phyloP scores from a whole-genome alignment of 2,888 invertebrate species.

The Drepana falcataria region DNA sequence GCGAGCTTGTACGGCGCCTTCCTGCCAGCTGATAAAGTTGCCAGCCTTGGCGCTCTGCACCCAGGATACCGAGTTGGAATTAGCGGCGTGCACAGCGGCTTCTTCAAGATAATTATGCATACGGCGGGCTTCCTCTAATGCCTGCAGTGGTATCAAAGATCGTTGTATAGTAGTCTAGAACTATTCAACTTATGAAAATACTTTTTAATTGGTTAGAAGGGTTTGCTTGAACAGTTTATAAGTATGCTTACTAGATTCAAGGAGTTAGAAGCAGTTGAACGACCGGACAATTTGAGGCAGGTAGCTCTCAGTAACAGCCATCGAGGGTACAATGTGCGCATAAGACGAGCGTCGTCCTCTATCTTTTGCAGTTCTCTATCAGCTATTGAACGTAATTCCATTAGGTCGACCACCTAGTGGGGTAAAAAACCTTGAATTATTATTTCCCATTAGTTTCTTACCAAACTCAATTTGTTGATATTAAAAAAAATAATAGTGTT shows the following conservation, averaged over 20 bases:
- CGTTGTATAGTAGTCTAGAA: no score
- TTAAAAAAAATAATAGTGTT: no score
- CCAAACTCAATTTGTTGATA: conserved; percentile 6
- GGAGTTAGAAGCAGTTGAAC: conserved; percentile 32
- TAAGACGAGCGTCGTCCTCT: conserved; percentile 49
- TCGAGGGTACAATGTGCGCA: conserved; percentile 50
- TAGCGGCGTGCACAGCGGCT: conserved; percentile 37
- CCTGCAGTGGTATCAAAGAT: conserved; percentile 15
- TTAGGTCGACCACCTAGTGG: conserved; percentile 60
- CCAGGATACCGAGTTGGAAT: conserved; percentile 45
- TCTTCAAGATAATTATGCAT: conserved; percentile 51
- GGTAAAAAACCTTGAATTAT: conserved; percentile 9
- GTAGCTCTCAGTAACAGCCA: conserved; percentile 58
- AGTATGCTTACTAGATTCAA: conserved; percentile 43
- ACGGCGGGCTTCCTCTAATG: conserved; percentile 47
- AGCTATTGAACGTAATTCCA: conserved; percentile 67
- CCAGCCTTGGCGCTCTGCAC: conserved; percentile 40
- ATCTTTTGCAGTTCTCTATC: conserved; percentile 52
- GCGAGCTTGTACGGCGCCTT: conserved; percentile 34
- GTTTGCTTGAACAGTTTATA: no score
- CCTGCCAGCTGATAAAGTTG: conserved; percentile 45
- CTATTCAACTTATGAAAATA: no score
- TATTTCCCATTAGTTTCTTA: not conserved
- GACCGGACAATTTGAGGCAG: conserved; percentile 49
- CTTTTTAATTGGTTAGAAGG: not conserved